A percentile compares a stretch with the other conserved stretches of the same genome.
These are phyloP conservation scores for Augochlora pura DNA, from an alignment of 1,140 invertebrate genomes.

Conservation along the genomic window DNA sequence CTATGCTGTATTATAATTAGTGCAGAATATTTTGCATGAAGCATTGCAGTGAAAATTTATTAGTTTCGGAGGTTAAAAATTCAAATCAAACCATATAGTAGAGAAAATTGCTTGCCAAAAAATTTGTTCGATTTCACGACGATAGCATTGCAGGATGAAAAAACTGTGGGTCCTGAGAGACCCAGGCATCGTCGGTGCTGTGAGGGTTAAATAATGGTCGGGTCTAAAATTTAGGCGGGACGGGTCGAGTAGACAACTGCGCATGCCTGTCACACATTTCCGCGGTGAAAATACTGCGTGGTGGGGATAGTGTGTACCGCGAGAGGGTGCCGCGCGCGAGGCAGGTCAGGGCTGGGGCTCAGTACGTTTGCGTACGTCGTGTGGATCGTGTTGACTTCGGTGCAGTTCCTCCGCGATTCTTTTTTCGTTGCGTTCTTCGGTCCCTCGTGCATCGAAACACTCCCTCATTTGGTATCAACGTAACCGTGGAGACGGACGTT, in stretches of 20 bases:
- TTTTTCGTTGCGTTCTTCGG: constrained; percentile 14
- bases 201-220: not conserved
- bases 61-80: too few species aligned
- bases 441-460: constrained; percentile 16
- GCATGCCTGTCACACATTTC: constrained; percentile 20
- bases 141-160: too few species aligned
- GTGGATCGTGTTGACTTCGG: constrained; percentile 1
- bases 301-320: constrained; percentile 50
- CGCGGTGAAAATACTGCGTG: constrained; percentile 5
- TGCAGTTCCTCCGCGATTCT: constrained; percentile 16
- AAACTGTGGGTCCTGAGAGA: too few species aligned
- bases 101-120: not conserved
- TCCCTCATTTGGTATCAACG: not conserved
- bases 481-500: not conserved
- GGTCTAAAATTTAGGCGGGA: constrained; percentile 53
- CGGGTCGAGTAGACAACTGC: constrained; percentile 1
- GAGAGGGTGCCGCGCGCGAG: constrained; percentile 62
- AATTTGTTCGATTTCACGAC: too few species aligned
- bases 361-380: constrained; percentile 57
- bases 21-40: too few species aligned
- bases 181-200: too few species aligned
- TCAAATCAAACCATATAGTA: not conserved
- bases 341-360: constrained; percentile 72
- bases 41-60: too few species aligned
- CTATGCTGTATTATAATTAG: too few species aligned